Evolutionary conservation across 2,113 vertebrate genomes (phyloP).

Genomic region (Austrofundulus limnaeus): DNA sequence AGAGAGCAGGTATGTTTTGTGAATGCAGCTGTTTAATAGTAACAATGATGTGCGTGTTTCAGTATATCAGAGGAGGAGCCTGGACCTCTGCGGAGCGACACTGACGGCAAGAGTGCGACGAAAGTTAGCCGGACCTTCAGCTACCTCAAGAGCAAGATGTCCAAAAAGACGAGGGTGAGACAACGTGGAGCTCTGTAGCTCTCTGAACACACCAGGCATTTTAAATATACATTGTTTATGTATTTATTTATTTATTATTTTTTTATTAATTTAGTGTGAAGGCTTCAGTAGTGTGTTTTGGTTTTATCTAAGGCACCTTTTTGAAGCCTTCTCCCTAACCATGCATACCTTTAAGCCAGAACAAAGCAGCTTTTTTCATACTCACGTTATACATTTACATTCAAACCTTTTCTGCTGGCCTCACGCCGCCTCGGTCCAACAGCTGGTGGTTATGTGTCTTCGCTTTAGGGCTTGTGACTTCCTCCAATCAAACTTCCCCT

Average conservation of each 20-base stretch:
- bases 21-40: constrained; percentile 18
- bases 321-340: constrained; percentile 6
- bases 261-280: not conserved
- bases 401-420: constrained; percentile 9
- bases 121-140: constrained; percentile 98
- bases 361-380: constrained; percentile 3
- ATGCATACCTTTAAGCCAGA: constrained; percentile 16
- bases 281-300: not conserved
- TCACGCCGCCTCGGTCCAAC: constrained; percentile 6
- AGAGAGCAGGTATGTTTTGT: constrained; percentile 8
- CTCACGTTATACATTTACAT: not conserved
- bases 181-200: too few relatives aligned
- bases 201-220: too few relatives aligned
- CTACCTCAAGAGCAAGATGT: constrained; percentile 99
- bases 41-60: constrained; percentile 16
- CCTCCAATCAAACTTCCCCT: constrained; percentile 6
- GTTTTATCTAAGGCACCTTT: not conserved
- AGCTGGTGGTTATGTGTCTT: constrained; percentile 13
- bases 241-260: too few relatives aligned
- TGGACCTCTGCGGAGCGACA: constrained; percentile 82
- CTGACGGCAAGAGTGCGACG: constrained; percentile 83
- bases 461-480: constrained; percentile 19
- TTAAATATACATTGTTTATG: too few relatives aligned
- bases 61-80: constrained; percentile 92
- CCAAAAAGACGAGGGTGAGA: constrained; percentile 93